Evolutionary conservation across 2,113 vertebrate genomes (phyloP), one percentile per base, ranked within the genome.

Genomic region (Oryzias woworae): DNA sequence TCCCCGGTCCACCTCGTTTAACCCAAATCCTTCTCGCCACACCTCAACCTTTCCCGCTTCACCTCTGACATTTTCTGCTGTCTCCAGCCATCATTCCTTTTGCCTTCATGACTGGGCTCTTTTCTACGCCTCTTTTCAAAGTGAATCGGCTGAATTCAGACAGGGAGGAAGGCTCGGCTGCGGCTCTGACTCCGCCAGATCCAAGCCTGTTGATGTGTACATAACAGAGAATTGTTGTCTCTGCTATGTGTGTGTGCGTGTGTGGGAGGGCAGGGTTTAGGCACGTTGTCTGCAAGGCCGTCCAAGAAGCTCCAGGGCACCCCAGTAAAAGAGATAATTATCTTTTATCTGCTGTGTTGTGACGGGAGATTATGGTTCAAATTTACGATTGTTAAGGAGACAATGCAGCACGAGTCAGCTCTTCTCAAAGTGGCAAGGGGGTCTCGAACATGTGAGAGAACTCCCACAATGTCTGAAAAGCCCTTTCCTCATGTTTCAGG

Each of bases 291-390:
- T 85, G 75, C 78, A 31, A 79, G 78, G 82, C 85, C 58, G 72
- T 88, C 88, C 87, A 86, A 86, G 77, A 80, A 78, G 87, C 88
- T 91, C 83, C 70, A 71, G 87, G 92, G 89, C 85, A 82, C 80
- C 86, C 82, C 78, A 84, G 80, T 78, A 82, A 87, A 82, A 88
- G 86, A 91, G 91, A 92, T 92, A 88, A 86, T 91, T 91, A 92
- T 92, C 91, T 92, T 89, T 91, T 89, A 91, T 92, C 91, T 91
- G 81, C 86, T 26, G 44, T 91, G 90, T 92, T 90, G 86, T 90
- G 91, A 92, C 88, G 85, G 89, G 84, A 91, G 91, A 92, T 92
- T 92, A 92, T 87, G 88, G 87, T 91, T 90, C 87, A 92, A 88
- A 91, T 92, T 89, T 91, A 91, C 88, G 89, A 91, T 90, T 90